These are phyloP conservation scores for Steinernema scapterisci DNA, from an alignment of 2,888 invertebrate species.

Conservation along the genomic window DNA sequence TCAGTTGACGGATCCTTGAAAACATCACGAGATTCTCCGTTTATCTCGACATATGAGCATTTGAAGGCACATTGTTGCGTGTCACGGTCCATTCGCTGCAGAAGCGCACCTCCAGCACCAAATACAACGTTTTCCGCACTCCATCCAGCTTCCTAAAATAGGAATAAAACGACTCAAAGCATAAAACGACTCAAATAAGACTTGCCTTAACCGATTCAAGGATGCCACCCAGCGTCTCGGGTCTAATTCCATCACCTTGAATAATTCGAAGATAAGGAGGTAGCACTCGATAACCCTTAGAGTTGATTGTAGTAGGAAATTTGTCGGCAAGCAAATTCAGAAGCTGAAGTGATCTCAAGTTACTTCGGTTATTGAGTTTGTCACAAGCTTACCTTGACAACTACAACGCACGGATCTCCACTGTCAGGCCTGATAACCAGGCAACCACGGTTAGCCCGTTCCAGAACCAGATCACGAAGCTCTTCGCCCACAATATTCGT, in stretches of 20 bases:
- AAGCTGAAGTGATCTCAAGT: slow-evolving; percentile 59
- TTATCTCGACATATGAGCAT: slow-evolving; percentile 69
- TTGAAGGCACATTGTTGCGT: slow-evolving; percentile 72
- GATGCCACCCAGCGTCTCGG: slow-evolving; percentile 69
- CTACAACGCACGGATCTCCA: slow-evolving; percentile 70
- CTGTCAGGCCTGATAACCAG: slow-evolving; percentile 72
- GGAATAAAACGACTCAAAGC: neutral
- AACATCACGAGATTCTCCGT: slow-evolving; percentile 70
- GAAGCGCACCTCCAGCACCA: slow-evolving; percentile 71
- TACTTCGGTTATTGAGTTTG: neutral
- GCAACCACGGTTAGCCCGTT: slow-evolving; percentile 59
- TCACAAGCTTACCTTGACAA: slow-evolving; percentile 71
- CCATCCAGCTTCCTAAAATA: slow-evolving; percentile 64
- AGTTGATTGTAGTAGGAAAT: slow-evolving; percentile 68
- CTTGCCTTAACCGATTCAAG: slow-evolving; percentile 68
- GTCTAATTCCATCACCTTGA: slow-evolving; percentile 71
- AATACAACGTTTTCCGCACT: slow-evolving; percentile 71
- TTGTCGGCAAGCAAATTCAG: slow-evolving; percentile 69
- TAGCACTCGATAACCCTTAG: slow-evolving; percentile 70
- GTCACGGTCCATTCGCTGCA: slow-evolving; percentile 71
- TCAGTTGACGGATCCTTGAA: slow-evolving; percentile 71
- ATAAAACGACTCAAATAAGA: neutral
- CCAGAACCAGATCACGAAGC: slow-evolving; percentile 67
- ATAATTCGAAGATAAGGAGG: slow-evolving; percentile 70
- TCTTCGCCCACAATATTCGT: slow-evolving; percentile 69